Conservation (phyloP, 2,797 vertebrate genomes). For the Agapornis canus region DNA sequence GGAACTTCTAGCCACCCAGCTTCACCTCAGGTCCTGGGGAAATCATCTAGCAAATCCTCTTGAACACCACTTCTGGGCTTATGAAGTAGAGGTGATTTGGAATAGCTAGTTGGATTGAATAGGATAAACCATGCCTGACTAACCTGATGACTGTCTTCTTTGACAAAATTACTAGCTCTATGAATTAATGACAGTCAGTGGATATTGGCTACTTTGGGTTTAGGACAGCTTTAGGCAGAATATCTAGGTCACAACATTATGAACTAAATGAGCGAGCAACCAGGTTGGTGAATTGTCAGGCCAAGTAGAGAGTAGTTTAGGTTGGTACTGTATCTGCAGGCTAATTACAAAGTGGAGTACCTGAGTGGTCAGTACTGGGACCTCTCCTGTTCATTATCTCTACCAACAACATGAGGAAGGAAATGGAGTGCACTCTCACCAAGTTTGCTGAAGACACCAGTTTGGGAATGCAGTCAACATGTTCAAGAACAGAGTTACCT, state of each 20-base stretch:
- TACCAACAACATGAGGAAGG: background rate
- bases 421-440: background rate
- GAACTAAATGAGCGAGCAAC: background rate
- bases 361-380: background rate
- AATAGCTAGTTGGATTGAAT: background rate
- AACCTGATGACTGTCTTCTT: background rate
- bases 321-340: background rate
- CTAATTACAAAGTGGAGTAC: background rate
- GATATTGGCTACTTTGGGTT: background rate
- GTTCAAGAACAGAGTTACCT: background rate
- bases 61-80: background rate
- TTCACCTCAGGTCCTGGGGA: background rate
- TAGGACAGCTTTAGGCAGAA: background rate
- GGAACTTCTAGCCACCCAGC: background rate
- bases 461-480: background rate
- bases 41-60: background rate
- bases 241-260: background rate
- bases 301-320: background rate
- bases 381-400: background rate
- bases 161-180: background rate
- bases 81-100: background rate
- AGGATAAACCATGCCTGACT: rapidly evolving
- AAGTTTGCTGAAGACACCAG: background rate
- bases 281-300: background rate
- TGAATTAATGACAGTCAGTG: background rate